Evolutionary conservation across 1,140 invertebrate genomes (phyloP), one percentile per base, ranked within the genome.

Genomic region (Drosophila jambulina): DNA sequence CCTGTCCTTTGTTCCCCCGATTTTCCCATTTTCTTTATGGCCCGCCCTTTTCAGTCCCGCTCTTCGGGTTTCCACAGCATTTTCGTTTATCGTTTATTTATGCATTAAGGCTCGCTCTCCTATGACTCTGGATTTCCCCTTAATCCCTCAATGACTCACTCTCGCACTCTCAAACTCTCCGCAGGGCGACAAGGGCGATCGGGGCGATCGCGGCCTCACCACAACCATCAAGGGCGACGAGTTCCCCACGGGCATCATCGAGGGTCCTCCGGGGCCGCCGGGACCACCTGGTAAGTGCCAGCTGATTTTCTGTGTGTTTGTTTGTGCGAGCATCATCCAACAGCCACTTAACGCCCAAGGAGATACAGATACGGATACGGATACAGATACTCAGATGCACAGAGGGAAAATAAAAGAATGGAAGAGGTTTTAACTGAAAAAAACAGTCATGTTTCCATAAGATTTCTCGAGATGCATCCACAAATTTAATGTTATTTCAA

Each of bases 251-350:
- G 97, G 97, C 82, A 97, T 98, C 84, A 97, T 99, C 91, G 97
- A 98, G 94, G 98, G 98, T 78, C 97, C 97, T 17, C 97, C 98
- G 42, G 98, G 98, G 87, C 97, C 97, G 27, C 96, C 97, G 65
- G 97, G 97, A 93, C 97, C 97, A 75, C 96, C 97, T 94, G 97
- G 97, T 97, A 95, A 90, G 80, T 91, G 59, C 45, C 82, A 82
- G 75, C 74, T 82, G 78, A 58, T 58, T 46, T 46, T 51, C 12
- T 54, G 58, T 57, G 38, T 67, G 67, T 69, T 75, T 78, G 72
- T 82, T 80, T 84, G 77, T 74, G 27, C 23, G 38, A 49, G 51
- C 69, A 49, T 69, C 54, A 58, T 69, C 58, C 72, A 46, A 78
- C 58, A 71, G 80, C 78, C 78, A 91, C 80, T 86, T 82, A 90